Conservation (phyloP, 2,888 invertebrate species). For the Chloroclysta siterata region DNA sequence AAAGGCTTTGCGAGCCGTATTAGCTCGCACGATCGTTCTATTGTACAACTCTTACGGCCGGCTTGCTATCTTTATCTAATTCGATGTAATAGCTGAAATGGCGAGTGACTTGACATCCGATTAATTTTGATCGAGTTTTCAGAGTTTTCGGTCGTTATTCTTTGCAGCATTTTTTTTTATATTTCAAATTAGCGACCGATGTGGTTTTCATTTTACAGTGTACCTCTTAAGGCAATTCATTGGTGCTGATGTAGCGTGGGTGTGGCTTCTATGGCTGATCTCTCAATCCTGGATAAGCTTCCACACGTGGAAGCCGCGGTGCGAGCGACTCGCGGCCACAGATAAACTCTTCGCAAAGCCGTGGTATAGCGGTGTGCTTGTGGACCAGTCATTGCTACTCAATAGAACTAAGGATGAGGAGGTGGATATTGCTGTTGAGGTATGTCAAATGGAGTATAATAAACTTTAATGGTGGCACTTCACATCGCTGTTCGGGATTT, state of each 20-base stretch:
- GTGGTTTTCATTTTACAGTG: conserved; percentile 57
- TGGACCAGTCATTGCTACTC: conserved; percentile 93
- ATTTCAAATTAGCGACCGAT: too few relatives aligned
- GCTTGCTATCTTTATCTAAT: too few relatives aligned
- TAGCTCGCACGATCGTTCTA: too few relatives aligned
- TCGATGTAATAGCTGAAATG: too few relatives aligned
- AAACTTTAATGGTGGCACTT: too few relatives aligned
- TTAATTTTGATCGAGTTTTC: too few relatives aligned
- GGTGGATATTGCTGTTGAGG: conserved; percentile 75
- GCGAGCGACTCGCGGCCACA: conserved; percentile 92
- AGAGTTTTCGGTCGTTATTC: too few relatives aligned
- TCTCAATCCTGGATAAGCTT: conserved; percentile 94
- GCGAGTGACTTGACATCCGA: too few relatives aligned
- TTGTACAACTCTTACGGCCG: too few relatives aligned
- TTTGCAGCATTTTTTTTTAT: too few relatives aligned
- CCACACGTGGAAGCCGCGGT: conserved; percentile 94
- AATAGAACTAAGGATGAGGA: conserved; percentile 91
- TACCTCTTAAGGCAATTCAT: conserved; percentile 83
- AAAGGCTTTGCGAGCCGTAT: too few relatives aligned
- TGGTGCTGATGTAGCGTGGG: conserved; percentile 87
- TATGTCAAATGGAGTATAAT: conserved; percentile 45
- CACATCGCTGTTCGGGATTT: too few relatives aligned
- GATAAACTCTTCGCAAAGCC: conserved; percentile 94
- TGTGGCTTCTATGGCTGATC: conserved; percentile 92
- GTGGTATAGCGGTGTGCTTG: conserved; percentile 92